Base-by-base conservation (phyloP, 1,140 invertebrate species). In the Euschistus heros region DNA sequence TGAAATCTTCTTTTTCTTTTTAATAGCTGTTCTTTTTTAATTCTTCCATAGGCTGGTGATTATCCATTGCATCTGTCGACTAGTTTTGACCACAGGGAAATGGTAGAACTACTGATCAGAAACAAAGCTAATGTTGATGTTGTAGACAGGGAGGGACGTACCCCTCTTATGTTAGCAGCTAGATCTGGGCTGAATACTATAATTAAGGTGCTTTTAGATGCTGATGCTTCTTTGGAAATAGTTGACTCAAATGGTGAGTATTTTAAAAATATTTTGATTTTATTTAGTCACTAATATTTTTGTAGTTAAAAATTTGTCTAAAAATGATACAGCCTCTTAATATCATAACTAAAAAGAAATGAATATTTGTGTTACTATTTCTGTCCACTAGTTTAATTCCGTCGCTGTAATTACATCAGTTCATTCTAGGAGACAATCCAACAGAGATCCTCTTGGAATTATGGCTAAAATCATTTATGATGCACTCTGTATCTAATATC, bases 41-140 rank as follows among this genome's bases (percentile, higher is more conserved):
- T 52, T 65, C 4, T 50, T 10, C 67, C 67, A 20, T 57, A 72
- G 71, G 55, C 26, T 27, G 72, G 72, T 44, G 69, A 73, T 62
- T 69, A 67, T 46, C 65, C 71, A n/a, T 54, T 73, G 46, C 72
- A 73, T 63, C 62, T 72, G 13, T 71, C 71, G 2, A 69, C 70
- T 18, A 65, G 65, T 62, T 62, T 63, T 42, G 73, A 74, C 37
- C 70, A 73, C 46, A 66, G 68, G 50, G 78, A 80, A 27, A 76
- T 86, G 15, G 79, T 83, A 1, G 76, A 79, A 42, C 68, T 82
- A 22, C 72, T 88, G 54, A 69, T 87, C 3, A 75, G 81, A 46
- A 74, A 76, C 24, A 79, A 79, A 30, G 77, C 80, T 24, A 78
- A 81, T 69, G 75, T 84, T 33, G 82, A 85, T 69, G 77, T 77